phyloP scores from a whole-genome alignment of 2,797 vertebrate species.

The Anableps anableps region DNA sequence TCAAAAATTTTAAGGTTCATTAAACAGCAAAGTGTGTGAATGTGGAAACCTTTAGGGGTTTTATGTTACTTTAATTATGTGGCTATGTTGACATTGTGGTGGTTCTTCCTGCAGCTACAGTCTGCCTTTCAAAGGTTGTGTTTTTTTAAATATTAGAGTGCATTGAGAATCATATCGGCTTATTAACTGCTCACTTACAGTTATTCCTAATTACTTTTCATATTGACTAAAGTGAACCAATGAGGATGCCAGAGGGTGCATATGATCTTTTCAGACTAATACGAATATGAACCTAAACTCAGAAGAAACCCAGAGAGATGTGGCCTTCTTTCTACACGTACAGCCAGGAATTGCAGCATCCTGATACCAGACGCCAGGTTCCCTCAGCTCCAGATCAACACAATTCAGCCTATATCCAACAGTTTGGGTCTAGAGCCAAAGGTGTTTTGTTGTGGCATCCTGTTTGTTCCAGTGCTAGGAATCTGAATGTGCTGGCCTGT shows the following conservation, averaged over 20 bases:
- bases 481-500: not conserved
- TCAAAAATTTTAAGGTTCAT: not conserved
- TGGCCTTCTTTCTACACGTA: not conserved
- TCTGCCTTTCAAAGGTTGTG: slow-evolving; percentile 3
- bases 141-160: not conserved
- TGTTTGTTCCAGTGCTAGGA: not conserved
- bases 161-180: not conserved
- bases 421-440: not conserved
- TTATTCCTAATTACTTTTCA: not conserved
- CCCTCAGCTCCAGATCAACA: not conserved
- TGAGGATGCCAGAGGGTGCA: not conserved
- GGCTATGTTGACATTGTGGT: not conserved
- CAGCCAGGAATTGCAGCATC: not conserved
- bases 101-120: not conserved
- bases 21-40: not conserved
- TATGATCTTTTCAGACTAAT: not conserved
- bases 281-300: not conserved
- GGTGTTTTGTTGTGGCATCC: not conserved
- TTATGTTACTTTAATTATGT: not conserved
- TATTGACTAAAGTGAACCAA: not conserved
- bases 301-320: not conserved
- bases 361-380: not conserved
- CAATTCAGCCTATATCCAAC: not conserved
- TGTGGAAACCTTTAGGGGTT: not conserved
- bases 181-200: not conserved